Evolutionary conservation across 2,888 invertebrate species (phyloP), one percentile per base, ranked within the genome.

Genomic region (Cyaniris semiargus): DNA sequence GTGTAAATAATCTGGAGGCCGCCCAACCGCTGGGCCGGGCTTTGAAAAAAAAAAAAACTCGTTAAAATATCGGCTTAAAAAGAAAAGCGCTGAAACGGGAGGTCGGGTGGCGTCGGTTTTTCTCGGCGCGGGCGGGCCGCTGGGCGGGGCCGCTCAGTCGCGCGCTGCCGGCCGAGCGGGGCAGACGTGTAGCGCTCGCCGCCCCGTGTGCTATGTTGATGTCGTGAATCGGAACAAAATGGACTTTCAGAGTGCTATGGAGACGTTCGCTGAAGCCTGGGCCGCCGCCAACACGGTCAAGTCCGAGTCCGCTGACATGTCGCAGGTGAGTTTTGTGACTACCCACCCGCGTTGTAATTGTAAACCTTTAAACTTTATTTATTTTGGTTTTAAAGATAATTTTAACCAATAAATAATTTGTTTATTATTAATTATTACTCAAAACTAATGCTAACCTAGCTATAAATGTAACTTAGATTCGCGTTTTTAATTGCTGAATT

Each of bases 241-340:
- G 98, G 98, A 98, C 97, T 98, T 98, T 96, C 98, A 98, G 95
- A 98, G 98, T 96, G 98, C 98, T 85, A 98, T 98, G 98, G 98
- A 98, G 95, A 98, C 98, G 84, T 98, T 98, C 92, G 98, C 98
- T 83, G 98, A 98, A 95, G 98, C 98, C 84, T 98, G 98, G 98
- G 98, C 98, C 85, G 98, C 98, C 83, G 98, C 98, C 90, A 93
- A 93, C 81, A 92, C 92, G 31, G 96, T 97, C 86, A 97, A 97
- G 90, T 94, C 95, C 81, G 95, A 95, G 82, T 94, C 90, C 56
- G 91, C 92, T 81, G 94, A 96, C 85, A 94, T 96, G 83, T 95
- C 96, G 81, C 97, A 97, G 96, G 97, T 96, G 88, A 94, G 94
- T 89, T 81, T 77, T 48, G 1, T 3, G 5, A 72, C 34, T 72